Evolutionary conservation across 2,113 vertebrate species (phyloP), one percentile per base, ranked within the genome.

Genomic region (Erpornis zantholeuca): DNA sequence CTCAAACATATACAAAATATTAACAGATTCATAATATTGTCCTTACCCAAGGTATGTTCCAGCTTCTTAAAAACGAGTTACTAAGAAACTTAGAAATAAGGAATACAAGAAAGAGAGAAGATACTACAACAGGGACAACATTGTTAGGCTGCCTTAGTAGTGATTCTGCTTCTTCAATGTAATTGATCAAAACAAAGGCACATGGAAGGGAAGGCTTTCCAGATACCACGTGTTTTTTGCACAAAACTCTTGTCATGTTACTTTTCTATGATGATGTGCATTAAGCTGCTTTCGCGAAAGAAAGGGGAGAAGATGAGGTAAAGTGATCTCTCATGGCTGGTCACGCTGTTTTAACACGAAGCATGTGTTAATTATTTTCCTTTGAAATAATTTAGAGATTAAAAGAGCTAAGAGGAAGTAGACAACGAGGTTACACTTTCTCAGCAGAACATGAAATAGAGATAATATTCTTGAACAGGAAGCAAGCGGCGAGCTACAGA

Each of bases 261-360:
- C 9, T 27, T 13, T 52, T 50, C 4, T 18, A 68, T 3, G n/a
- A 44, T 44, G 56, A 57, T 15, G 36, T 10, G 15, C 7, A 47
- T 44, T 45, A 54, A 52, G 22, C 14, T 45, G 54, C 45, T 84
- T 78, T 15, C 0, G 28, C 31, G 24, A 42, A n/a, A 25, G 15
- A 56, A 50, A 5, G 10, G 10, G 29, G n/a, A 42, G 12, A 38
- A 54, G 31, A 12, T 5, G 20, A 20, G 20, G 9, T 25, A 29
- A 78, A 63, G 21, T 0, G 22, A n/a, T 10, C 35, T 9, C 36
- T 3, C 29, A n/a, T 0, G 22, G 60, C 21, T 15, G 1, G n/a
- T 5, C 64, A 22, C 0, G 15, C 19, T 9, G 3, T 14, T 63
- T 42, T 12, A 59, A 60, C 2, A 19, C 7, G 1, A 66, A 82